Base-by-base conservation (phyloP, 2,888 invertebrate species). In the Carterocephalus palaemon region DNA sequence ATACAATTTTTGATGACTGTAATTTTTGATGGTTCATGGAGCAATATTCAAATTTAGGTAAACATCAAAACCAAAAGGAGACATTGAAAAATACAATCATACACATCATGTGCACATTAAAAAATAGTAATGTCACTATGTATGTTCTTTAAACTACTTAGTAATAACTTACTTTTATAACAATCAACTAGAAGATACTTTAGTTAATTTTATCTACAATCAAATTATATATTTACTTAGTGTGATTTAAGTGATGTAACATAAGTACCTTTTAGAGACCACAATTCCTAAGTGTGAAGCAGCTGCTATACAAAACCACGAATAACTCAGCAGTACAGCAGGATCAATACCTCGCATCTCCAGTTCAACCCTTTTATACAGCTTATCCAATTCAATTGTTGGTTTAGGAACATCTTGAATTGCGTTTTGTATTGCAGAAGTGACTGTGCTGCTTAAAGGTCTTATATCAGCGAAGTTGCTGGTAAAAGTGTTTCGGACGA, bases 341-440 rank as follows among this genome's bases (percentile, higher is more conserved):
- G 91, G 91, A 72, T 98, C 98, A 64, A 96, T 92, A 8, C 96
- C 94, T 67, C 93, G 90, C 58, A 97, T 89, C 85, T 98, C 97
- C 47, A 98, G 69, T 71, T 95, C 94, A 4, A 98, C 83, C 59
- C 90, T 89, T 75, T 93, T 94, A 65, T 91, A 97, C 23, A 98
- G 85, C 73, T 93, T 94, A 64, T 96, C 96, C 4, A 86, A 67
- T 68, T 90, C 89, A 4, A 75, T 48, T 19, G 55, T 24, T 4
- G 83, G 63, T 24, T 66, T 56, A 1, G 51, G 47, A 8, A 45
- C 34, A 31, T 63, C 57, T 48, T 72, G 69, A 3, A 67, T 52
- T 0, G 67, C 59, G 43, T 69, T 72, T 8, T 62, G 43, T 43
- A 63, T 51, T 1, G 73, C 62, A 22, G 61, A 48, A 2, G 64